Base-by-base conservation (phyloP, 2,888 invertebrate genomes). In the Agrenia bidenticulata region DNA sequence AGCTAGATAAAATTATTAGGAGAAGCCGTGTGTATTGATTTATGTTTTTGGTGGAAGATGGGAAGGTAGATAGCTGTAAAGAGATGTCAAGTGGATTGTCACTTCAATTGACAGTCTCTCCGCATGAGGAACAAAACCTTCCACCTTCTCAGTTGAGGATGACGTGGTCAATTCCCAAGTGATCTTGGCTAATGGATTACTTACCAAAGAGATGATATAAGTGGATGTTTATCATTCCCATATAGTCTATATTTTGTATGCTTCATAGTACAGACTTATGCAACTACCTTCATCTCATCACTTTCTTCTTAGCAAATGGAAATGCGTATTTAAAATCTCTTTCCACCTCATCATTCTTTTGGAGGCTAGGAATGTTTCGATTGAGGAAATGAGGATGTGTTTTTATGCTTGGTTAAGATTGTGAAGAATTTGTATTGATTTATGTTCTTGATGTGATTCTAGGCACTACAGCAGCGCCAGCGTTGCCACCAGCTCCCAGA, bases 401-500 rank as follows among this genome's bases (percentile, higher is more conserved):
- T n/a, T n/a, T n/a, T n/a, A n/a, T n/a, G n/a, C n/a, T n/a, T n/a
- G n/a, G n/a, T n/a, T n/a, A n/a, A n/a, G n/a, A n/a, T n/a, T n/a
- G n/a, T n/a, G n/a, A n/a, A n/a, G n/a, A n/a, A n/a, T 32, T 32
- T 32, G 11, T 7, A 32, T 11, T 32, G 32, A 32, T 32, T 32
- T 32, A 32, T 32, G 15, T 45, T 9, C 15, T 45, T 17, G 37
- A 55, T 58, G n/a, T 27, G 4, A 57, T 27, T 66, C 2, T 32
- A 69, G 51, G 51, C 15, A 51, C 51, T 13, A 84, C 84, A 79
- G 83, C 83, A 58, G 83, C 83, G 64, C 81, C 83, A 63, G 84
- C 85, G 63, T 83, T 85, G 41, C 83, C 85, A 11, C 83, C 84
- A 21, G 84, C 84, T 19, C 82, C 81, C 2, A 79, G 83, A 61